A percentile compares a stretch with the other conserved stretches of the same genome.
phyloP scores from a whole-genome alignment of 2,113 vertebrate genomes.

The Chaenogobius annularis region DNA sequence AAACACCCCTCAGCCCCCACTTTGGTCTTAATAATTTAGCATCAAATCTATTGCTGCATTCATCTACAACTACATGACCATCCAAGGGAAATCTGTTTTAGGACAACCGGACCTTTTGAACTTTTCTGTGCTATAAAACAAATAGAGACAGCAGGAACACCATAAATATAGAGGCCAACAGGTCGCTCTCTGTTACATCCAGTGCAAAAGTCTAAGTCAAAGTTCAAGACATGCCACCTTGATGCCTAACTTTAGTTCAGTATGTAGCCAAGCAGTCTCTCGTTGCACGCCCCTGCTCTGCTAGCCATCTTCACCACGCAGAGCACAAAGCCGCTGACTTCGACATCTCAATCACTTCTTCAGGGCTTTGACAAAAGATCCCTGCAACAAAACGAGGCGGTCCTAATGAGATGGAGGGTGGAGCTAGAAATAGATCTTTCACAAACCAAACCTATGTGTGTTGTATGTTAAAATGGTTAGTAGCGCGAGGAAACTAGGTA shows the following conservation, averaged over 20 bases:
- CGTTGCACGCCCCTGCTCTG: conserved; percentile 30
- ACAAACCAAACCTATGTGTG: conserved; percentile 10
- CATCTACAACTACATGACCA: background rate
- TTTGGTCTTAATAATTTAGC: conserved; percentile 8
- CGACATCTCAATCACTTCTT: conserved; percentile 38
- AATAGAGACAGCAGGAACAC: conserved; percentile 27
- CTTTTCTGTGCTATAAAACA: conserved; percentile 20
- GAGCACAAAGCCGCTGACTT: conserved; percentile 35
- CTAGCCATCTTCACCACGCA: conserved; percentile 24
- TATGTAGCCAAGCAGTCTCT: conserved; percentile 45
- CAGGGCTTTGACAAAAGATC: conserved; percentile 59
- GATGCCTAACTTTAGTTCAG: conserved; percentile 59
- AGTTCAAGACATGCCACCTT: conserved; percentile 51
- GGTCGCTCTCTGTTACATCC: conserved; percentile 50
- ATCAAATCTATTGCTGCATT: background rate
- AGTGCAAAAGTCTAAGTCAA: conserved; percentile 63
- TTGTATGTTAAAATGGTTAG: conserved; percentile 2
- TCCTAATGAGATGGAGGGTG: background rate
- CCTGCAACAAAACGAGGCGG: conserved; percentile 52
- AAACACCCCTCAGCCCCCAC: conserved; percentile 11
- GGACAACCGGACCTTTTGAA: conserved; percentile 15
- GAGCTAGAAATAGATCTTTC: conserved; percentile 19
- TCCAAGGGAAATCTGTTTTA: conserved; percentile 3
- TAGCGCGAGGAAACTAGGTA: conserved; percentile 9
- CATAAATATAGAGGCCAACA: conserved; percentile 42